Evolutionary conservation across 2,888 invertebrate species (phyloP), one percentile per base, ranked within the genome.

Genomic region (Subacronicta megacephala): DNA sequence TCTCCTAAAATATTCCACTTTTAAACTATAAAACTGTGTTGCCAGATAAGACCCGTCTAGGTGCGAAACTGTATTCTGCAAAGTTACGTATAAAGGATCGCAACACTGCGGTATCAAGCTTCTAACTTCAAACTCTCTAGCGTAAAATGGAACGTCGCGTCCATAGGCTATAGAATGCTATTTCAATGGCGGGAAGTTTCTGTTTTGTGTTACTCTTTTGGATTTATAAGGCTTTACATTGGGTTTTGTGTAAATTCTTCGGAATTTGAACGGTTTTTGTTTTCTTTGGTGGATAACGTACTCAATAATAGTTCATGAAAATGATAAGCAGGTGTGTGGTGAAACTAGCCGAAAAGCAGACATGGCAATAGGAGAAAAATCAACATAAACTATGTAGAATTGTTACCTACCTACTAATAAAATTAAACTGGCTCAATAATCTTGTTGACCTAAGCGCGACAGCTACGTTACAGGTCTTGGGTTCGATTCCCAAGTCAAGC

Each of bases 31-130:
- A 65, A 65, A 65, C 65, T 51, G 37, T 46, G 42, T 36, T 44
- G 35, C 42, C 33, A 56, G 65, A 66, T 70, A 66, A 52, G 59
- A 70, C 65, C 51, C 52, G 65, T 31, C 35, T n/a, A 26, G 31
- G 60, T 38, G 71, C 36, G 66, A 71, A 67, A 67, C 60, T 54
- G 29, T 52, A 40, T 36, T 26, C 67, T 13, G 15, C 41, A 54
- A 70, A 76, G 62, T 74, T 67, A 54, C 46, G 45, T 74, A 70
- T 59, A 76, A 66, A 66, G 62, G 74, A 76, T 59, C 36, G 61
- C 46, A 54, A 56, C 55, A 70, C 54, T 66, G 41, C 42, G 46
- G 56, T 70, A 76, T 74, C 77, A 60, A 49, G 31, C 31, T 62
- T 50, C 57, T 43, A 70, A 76, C 59, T 75, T 74, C 31, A 57